These are phyloP conservation scores for Thryonomys swinderianus DNA, from an alignment of 2,113 vertebrate species.

Conservation along the genomic window DNA sequence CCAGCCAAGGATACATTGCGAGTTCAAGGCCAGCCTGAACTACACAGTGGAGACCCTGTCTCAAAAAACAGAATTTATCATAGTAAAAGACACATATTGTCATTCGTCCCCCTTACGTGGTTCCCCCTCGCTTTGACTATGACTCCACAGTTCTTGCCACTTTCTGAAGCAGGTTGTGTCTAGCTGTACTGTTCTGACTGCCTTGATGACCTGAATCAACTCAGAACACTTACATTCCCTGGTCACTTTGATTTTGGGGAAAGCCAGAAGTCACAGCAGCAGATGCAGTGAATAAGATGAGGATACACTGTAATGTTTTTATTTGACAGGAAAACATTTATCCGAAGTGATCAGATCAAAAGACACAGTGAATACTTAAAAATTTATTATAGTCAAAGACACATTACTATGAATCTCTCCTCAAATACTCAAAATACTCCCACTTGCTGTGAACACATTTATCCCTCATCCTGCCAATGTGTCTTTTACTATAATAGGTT, in stretches of 20 bases:
- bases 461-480: neutral
- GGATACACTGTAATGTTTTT: neutral
- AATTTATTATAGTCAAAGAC: neutral
- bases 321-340: neutral
- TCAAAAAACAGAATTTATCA: neutral
- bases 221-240: neutral
- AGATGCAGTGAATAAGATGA: neutral
- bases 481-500: neutral
- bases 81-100: neutral
- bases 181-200: neutral
- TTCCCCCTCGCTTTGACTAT: neutral
- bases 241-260: neutral
- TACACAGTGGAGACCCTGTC: too few relatives aligned
- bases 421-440: neutral
- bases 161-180: neutral
- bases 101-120: neutral
- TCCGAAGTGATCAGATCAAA: neutral
- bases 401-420: neutral
- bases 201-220: neutral
- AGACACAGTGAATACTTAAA: neutral
- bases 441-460: neutral
- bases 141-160: neutral
- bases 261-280: neutral
- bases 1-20: too few relatives aligned
- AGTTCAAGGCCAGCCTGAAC: too few relatives aligned